phyloP scores from a whole-genome alignment of 2,113 vertebrate genomes.

The Saguinus midas region DNA sequence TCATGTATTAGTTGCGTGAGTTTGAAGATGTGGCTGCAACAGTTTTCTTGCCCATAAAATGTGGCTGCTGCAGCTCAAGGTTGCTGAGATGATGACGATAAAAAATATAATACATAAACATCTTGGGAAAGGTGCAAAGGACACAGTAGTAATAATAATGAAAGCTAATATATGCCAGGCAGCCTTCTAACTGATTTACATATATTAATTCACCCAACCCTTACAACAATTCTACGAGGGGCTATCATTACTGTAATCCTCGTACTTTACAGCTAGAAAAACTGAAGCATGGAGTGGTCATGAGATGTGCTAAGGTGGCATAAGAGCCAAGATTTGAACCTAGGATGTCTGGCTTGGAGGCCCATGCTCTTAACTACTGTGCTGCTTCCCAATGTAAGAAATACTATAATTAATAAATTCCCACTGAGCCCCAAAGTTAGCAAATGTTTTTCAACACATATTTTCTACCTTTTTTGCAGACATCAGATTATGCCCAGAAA shows the following conservation, averaged over 20 bases:
- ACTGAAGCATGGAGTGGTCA: neutral
- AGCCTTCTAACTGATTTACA: neutral
- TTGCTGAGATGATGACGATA: neutral
- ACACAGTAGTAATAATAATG: neutral
- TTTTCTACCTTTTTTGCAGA: neutral
- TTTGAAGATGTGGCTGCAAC: neutral
- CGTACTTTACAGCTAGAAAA: neutral
- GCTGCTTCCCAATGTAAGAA: neutral
- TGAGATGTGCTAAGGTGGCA: neutral
- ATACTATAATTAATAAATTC: neutral
- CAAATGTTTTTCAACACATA: slow-evolving; percentile 1
- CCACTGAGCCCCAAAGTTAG: neutral
- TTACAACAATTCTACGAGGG: neutral
- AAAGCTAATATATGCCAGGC: neutral
- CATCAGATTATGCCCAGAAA: neutral
- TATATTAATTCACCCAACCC: neutral
- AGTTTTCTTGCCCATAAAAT: neutral
- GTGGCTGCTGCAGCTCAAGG: neutral
- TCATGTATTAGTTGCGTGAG: neutral
- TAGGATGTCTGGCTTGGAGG: neutral
- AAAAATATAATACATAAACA: neutral
- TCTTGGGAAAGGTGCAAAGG: neutral
- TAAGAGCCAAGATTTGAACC: neutral
- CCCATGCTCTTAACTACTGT: neutral
- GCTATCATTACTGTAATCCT: neutral